phyloP scores from a whole-genome alignment of 1,140 invertebrate species.

The Dinoponera quadriceps region DNA sequence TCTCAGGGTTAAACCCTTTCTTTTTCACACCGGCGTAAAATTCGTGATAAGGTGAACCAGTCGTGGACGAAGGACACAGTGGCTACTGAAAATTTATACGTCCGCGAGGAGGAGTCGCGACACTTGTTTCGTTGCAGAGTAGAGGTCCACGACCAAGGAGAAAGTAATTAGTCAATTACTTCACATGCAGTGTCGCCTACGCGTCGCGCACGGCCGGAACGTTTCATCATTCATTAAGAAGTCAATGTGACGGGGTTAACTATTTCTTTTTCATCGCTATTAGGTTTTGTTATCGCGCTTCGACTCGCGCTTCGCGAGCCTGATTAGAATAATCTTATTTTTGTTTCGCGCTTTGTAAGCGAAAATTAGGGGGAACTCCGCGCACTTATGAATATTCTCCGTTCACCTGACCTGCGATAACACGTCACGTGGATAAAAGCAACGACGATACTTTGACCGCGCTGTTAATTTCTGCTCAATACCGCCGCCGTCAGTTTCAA shows the following conservation, averaged over 20 bases:
- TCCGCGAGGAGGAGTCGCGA: neutral
- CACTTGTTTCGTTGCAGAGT: neutral
- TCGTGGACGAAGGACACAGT: neutral
- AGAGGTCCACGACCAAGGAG: neutral
- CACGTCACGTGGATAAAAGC: too few species aligned
- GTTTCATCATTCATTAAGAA: conserved; percentile 81
- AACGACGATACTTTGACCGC: too few species aligned
- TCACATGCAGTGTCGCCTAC: conserved; percentile 76
- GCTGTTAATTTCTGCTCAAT: too few species aligned
- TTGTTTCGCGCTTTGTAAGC: neutral
- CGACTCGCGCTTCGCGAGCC: neutral
- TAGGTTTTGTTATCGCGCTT: conserved; percentile 67
- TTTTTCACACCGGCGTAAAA: neutral
- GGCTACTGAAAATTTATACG: too few species aligned
- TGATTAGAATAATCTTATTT: conserved; percentile 15
- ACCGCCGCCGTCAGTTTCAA: too few species aligned
- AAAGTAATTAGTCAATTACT: conserved; percentile 81
- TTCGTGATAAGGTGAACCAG: neutral
- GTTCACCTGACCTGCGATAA: too few species aligned
- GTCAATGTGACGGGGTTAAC: conserved; percentile 82
- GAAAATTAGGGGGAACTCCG: neutral
- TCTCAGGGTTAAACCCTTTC: neutral
- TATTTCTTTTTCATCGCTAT: conserved; percentile 75
- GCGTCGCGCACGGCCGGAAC: conserved; percentile 65
- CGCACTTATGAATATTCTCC: neutral